A percentile compares a stretch with the other conserved stretches of the same genome.
Evolutionary conservation across 2,113 vertebrate genomes (phyloP).

Genomic region (Engystomops pustulosus): DNA sequence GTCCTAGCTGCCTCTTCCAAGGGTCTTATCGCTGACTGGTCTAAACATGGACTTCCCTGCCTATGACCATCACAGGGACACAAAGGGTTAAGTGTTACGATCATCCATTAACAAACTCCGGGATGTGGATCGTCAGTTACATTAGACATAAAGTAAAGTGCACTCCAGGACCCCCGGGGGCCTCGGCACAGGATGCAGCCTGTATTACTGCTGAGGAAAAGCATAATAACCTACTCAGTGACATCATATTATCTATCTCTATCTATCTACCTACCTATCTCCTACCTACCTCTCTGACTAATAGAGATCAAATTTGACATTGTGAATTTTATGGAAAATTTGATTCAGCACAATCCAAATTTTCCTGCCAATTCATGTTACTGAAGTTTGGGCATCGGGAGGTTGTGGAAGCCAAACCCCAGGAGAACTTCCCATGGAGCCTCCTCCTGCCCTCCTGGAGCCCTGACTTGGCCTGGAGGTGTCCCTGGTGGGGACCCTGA

Average conservation of each 20-base stretch:
- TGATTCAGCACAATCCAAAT: no score
- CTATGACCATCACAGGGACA: no score
- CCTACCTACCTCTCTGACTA: neutral
- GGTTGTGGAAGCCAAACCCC: no score
- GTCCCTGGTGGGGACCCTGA: no score
- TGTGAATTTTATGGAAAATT: no score
- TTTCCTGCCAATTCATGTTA: no score
- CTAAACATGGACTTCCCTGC: no score
- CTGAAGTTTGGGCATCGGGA: no score
- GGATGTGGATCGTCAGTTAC: neutral
- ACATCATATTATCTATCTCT: neutral
- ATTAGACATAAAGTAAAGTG: neutral
- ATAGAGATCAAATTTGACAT: no score
- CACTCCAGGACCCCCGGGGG: neutral
- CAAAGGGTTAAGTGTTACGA: conserved; percentile 1
- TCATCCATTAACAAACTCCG: neutral
- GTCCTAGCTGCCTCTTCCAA: neutral
- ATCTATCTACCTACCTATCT: conserved; percentile 7
- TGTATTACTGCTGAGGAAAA: neutral
- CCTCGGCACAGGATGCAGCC: neutral
- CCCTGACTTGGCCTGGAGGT: no score
- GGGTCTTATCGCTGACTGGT: neutral
- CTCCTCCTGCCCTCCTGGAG: no score
- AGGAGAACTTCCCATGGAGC: no score
- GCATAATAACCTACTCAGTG: neutral